Conservation (phyloP, 2,113 vertebrate species). For the Microtus richardsoni region DNA sequence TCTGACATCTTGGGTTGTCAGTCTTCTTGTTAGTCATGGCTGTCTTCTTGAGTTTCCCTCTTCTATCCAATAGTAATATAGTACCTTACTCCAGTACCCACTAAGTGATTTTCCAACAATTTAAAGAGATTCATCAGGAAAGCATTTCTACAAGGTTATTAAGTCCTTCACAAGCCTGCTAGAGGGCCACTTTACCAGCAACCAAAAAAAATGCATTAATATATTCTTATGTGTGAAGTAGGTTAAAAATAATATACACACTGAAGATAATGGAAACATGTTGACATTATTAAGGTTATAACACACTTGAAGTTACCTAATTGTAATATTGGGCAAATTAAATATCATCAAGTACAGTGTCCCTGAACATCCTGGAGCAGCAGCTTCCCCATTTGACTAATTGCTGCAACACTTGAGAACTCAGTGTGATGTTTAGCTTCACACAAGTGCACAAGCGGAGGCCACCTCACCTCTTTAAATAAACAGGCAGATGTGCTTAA, state of each 20-base stretch:
- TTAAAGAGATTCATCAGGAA: slow-evolving; percentile 82
- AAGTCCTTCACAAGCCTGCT: slow-evolving; percentile 82
- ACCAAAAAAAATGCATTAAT: slow-evolving; percentile 86
- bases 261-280: slow-evolving; percentile 86
- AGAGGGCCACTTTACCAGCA: slow-evolving; percentile 85
- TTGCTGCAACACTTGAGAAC: slow-evolving; percentile 87
- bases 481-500: slow-evolving; percentile 84
- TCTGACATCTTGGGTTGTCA: not conserved
- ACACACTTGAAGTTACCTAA: slow-evolving; percentile 86
- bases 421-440: slow-evolving; percentile 83
- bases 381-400: slow-evolving; percentile 86
- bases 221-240: slow-evolving; percentile 84
- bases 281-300: slow-evolving; percentile 89
- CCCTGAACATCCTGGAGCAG: slow-evolving; percentile 85
- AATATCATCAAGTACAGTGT: slow-evolving; percentile 87
- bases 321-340: slow-evolving; percentile 85
- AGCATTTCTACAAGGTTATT: slow-evolving; percentile 82
- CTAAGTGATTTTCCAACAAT: slow-evolving; percentile 80
- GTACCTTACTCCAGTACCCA: slow-evolving; percentile 55
- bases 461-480: slow-evolving; percentile 82
- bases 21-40: not conserved
- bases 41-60: slow-evolving; percentile 18
- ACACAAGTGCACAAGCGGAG: slow-evolving; percentile 81
- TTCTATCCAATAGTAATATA: slow-evolving; percentile 62
- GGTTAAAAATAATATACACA: slow-evolving; percentile 87